These are phyloP conservation scores for Coregonus sp. DNA, from an alignment of 2,797 vertebrate species.

Conservation along the genomic window DNA sequence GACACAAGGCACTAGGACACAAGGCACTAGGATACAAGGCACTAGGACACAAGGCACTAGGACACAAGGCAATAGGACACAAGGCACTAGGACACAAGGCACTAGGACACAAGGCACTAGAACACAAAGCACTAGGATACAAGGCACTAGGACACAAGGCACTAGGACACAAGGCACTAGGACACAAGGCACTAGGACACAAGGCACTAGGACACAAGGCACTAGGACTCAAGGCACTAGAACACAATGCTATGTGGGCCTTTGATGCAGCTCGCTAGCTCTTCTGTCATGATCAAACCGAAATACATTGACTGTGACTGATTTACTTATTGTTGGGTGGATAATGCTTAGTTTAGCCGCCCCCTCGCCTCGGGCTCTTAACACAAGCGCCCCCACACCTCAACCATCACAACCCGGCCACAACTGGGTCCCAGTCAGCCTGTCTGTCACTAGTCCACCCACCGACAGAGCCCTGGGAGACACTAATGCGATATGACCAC, in stretches of 20 bases:
- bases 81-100: too few relatives aligned
- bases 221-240: neutral
- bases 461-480: slow-evolving; percentile 51
- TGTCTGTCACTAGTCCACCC: slow-evolving; percentile 47
- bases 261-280: neutral
- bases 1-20: too few relatives aligned
- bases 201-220: too few relatives aligned
- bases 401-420: slow-evolving; percentile 38
- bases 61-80: too few relatives aligned
- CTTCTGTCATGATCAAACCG: slow-evolving; percentile 53
- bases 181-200: too few relatives aligned
- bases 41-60: too few relatives aligned
- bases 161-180: too few relatives aligned
- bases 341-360: slow-evolving; percentile 63
- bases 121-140: too few relatives aligned
- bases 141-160: too few relatives aligned
- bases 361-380: slow-evolving; percentile 42
- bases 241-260: neutral
- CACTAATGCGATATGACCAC: slow-evolving; percentile 69
- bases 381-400: slow-evolving; percentile 41
- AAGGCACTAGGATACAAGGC: too few relatives aligned
- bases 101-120: too few relatives aligned
- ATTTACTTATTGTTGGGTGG: slow-evolving; percentile 59
- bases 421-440: slow-evolving; percentile 55
- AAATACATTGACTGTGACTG: slow-evolving; percentile 67